A percentile compares a stretch with the other conserved stretches of the same genome.
phyloP scores from a whole-genome alignment of 1,140 invertebrate genomes.

The Bilobella aurantiaca region DNA sequence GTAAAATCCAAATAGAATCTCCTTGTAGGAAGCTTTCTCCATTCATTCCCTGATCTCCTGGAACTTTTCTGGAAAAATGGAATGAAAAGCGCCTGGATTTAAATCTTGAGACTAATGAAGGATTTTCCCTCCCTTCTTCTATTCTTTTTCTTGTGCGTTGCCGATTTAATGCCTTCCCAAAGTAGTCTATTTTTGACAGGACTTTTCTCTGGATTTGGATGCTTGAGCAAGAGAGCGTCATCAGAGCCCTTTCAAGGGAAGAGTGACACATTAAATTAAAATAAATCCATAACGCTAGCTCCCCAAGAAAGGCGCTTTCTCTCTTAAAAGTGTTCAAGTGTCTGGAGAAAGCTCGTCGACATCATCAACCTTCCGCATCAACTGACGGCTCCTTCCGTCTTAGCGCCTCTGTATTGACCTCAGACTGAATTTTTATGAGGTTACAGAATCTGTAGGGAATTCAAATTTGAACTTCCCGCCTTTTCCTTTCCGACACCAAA shows the following conservation, averaged over 20 bases:
- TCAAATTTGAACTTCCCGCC: too few relatives aligned
- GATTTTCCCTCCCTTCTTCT: neutral
- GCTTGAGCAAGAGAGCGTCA: too few relatives aligned
- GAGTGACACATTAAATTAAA: slow-evolving; percentile 8
- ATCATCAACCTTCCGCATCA: neutral
- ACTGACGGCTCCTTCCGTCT: neutral
- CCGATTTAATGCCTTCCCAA: slow-evolving; percentile 1
- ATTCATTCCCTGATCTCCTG: too few relatives aligned
- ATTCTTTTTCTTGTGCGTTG: neutral
- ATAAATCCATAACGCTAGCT: slow-evolving; percentile 4
- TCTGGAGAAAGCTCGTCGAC: neutral
- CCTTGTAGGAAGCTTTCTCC: too few relatives aligned
- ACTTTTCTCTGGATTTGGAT: neutral
- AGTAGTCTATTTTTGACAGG: slow-evolving; percentile 1
- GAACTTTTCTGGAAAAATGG: neutral
- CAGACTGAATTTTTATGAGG: neutral
- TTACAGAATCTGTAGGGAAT: neutral
- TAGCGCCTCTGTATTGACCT: neutral
- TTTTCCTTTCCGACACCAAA: too few relatives aligned
- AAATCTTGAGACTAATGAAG: slow-evolving; percentile 8
- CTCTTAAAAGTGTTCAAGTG: neutral
- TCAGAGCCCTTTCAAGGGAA: neutral
- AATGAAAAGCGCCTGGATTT: neutral
- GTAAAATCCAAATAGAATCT: too few relatives aligned
- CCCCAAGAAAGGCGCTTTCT: neutral